Base-by-base conservation (phyloP, 2,113 vertebrate genomes). In the Chaetodon auriga region DNA sequence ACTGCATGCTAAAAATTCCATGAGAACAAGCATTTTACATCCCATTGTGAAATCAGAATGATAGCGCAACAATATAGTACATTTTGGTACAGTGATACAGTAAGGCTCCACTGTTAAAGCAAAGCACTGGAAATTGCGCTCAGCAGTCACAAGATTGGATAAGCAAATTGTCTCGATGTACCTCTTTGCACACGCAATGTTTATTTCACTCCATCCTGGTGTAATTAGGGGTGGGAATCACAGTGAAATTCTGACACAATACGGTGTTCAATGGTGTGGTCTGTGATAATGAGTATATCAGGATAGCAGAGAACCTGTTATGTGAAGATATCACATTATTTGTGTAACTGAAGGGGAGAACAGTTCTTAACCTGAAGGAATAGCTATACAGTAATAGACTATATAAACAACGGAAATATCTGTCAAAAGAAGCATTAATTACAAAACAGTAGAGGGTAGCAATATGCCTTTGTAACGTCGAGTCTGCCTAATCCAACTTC, bases 91-190 rank as follows among this genome's bases (percentile, higher is more conserved):
- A 43, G 45, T 58, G 30, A 30, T 30, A 30, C 30, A 18, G 5
- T 8, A 77, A 36, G 7, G 49, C 49, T 58, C 15, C 41, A 73
- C 48, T 7, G 21, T 61, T 72, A 6, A 57, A 75, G 12, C 51
- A 78, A 65, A 78, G 7, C 41, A 60, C 13, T 51, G 4, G 9
- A 5, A 60, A 48, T 30, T 76, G 64, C 19, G 46, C 15, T 36
- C 16, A 48, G 25, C 23, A 69, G 48, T 35, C 19, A 48, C 49
- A 58, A 23, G 51, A 63, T 71, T 55, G 70, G 45, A 70, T 72
- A 49, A 71, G 48, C 3, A 12, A 85, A 65, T 35, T 70, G 57
- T 77, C 13, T 63, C 5, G 6, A 35, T 53, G 54, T 21, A 71
- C 21, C 14, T 41, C 36, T 68, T 48, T 13, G 74, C 18, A 75